Evolutionary conservation across 2,113 vertebrate species (phyloP).

Genomic region (Gnathonemus echidnorhynchus): DNA sequence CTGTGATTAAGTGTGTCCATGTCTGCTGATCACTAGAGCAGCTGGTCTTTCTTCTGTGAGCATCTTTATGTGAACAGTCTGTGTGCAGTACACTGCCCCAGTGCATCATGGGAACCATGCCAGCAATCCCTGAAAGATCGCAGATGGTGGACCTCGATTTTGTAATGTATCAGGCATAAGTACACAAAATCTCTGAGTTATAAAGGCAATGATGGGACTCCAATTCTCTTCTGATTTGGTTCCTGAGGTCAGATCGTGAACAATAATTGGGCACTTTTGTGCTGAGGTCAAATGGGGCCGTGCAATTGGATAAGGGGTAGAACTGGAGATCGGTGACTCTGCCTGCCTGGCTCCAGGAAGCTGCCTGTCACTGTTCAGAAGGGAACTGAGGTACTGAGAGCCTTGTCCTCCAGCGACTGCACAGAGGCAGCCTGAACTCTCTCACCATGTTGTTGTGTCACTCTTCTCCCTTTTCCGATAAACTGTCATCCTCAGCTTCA

Average conservation of each 20-base stretch:
- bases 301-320: not conserved
- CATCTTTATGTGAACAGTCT: not conserved
- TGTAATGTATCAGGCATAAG: not conserved
- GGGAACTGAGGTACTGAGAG: not conserved
- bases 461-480: not conserved
- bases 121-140: not conserved
- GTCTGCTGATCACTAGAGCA: not conserved
- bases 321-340: not conserved
- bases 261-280: not conserved
- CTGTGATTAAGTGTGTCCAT: not conserved
- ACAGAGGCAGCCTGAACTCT: not conserved
- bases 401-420: not conserved
- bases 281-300: not conserved
- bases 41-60: not conserved
- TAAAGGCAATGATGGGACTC: not conserved
- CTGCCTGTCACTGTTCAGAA: not conserved
- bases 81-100: not conserved
- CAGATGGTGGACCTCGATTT: not conserved
- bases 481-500: not conserved
- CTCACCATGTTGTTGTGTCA: not conserved
- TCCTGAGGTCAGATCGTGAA: not conserved
- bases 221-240: not conserved
- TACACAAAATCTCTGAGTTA: not conserved
- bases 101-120: slow-evolving; percentile 1
- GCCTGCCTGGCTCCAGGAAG: not conserved